These are phyloP conservation scores for Menidia menidia DNA, from an alignment of 2,797 vertebrate genomes.

Conservation along the genomic window DNA sequence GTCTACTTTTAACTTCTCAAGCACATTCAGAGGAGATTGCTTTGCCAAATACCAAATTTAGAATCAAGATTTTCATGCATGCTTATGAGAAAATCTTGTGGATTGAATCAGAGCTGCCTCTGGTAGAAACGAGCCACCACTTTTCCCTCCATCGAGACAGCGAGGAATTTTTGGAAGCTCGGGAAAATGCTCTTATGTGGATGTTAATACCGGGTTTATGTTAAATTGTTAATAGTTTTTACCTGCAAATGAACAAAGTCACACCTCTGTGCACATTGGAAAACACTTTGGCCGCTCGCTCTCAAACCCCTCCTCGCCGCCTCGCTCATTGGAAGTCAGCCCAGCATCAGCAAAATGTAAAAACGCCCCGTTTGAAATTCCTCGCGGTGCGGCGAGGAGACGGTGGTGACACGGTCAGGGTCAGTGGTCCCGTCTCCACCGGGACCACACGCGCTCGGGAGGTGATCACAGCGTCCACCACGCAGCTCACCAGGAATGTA, in stretches of 20 bases:
- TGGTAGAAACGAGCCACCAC: background rate
- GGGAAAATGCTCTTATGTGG: background rate
- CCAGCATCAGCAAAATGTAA: slow-evolving; percentile 56
- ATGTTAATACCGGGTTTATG: slow-evolving; percentile 8
- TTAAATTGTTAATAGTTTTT: background rate
- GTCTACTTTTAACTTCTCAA: background rate
- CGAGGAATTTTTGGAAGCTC: background rate
- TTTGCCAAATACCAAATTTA: background rate
- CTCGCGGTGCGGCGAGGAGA: slow-evolving; percentile 13
- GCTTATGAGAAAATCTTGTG: background rate
- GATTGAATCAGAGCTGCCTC: slow-evolving; percentile 2
- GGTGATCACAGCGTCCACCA: slow-evolving; percentile 19
- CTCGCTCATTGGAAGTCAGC: slow-evolving; percentile 37
- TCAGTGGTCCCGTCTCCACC: slow-evolving; percentile 40
- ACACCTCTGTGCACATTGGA: slow-evolving; percentile 2
- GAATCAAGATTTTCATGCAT: background rate
- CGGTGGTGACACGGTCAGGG: slow-evolving; percentile 19
- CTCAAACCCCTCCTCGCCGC: slow-evolving; percentile 29
- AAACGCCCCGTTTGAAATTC: slow-evolving; percentile 53
- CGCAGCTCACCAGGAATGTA: background rate
- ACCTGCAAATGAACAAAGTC: slow-evolving; percentile 17
- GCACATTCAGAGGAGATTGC: background rate
- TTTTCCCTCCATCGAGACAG: background rate
- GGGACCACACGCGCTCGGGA: slow-evolving; percentile 14
- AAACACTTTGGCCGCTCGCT: background rate